Percentiles rank a stretch among this genome's conserved stretches.
Evolutionary conservation across 2,113 vertebrate genomes (phyloP).

Genomic region (Cephalopterus ornatus): DNA sequence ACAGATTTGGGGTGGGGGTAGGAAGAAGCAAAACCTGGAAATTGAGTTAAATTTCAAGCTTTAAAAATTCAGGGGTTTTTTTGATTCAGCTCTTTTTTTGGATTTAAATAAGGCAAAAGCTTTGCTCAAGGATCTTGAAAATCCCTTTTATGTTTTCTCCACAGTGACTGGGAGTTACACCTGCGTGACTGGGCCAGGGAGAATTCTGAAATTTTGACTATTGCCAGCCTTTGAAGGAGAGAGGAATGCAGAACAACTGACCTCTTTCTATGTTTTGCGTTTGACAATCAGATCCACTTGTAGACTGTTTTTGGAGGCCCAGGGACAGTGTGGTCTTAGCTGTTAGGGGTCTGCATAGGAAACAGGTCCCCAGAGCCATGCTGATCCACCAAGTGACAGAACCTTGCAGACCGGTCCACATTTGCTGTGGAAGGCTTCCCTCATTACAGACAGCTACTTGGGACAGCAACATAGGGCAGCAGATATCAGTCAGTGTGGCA

Average conservation of each 20-base stretch:
- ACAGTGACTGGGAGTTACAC: neutral
- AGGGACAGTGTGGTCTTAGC: neutral
- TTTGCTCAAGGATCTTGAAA: neutral
- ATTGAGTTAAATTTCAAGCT: neutral
- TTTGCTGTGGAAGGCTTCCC: neutral
- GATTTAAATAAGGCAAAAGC: neutral
- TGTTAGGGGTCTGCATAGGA: neutral
- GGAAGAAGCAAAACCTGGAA: neutral
- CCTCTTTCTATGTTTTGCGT: neutral
- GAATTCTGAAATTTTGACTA: neutral
- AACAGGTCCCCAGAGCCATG: fast-evolving
- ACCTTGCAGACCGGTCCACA: neutral
- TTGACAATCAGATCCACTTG: neutral
- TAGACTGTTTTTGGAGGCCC: neutral
- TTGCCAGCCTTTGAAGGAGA: neutral
- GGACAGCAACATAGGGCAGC: neutral
- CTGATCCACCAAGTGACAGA: neutral
- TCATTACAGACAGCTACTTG: neutral
- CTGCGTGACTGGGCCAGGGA: neutral
- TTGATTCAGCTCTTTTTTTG: neutral
- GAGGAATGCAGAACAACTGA: neutral
- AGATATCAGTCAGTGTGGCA: neutral
- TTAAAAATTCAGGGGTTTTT: neutral
- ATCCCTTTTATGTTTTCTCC: neutral
- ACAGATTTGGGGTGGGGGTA: neutral